Percentiles rank a stretch among this genome's conserved stretches.
phyloP scores from a whole-genome alignment of 1,140 invertebrate species.

The Pseudobourletiella spinata region DNA sequence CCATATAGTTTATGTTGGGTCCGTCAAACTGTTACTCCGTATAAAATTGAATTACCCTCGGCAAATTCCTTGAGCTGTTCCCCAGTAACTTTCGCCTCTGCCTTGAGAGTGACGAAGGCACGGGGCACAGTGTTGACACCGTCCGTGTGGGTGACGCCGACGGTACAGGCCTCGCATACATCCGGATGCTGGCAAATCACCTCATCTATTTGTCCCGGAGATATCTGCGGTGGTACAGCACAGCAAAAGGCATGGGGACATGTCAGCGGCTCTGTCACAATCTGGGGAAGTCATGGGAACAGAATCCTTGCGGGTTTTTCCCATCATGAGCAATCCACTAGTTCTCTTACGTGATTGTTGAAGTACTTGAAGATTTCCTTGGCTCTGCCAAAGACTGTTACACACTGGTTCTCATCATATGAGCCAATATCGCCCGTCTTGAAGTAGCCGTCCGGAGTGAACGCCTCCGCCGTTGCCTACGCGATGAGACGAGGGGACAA shows the following conservation, averaged over 20 bases:
- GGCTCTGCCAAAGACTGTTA: slow-evolving; percentile 38
- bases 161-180: slow-evolving; percentile 43
- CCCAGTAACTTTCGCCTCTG: slow-evolving; percentile 29
- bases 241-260: background rate
- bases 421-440: slow-evolving; percentile 39
- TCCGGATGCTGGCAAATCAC: slow-evolving; percentile 40
- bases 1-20: background rate
- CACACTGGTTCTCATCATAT: slow-evolving; percentile 37
- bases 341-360: slow-evolving; percentile 30
- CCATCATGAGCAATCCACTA: background rate
- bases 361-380: slow-evolving; percentile 40
- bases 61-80: slow-evolving; percentile 16
- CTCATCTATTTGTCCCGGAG: slow-evolving; percentile 35
- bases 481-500: background rate
- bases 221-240: slow-evolving; percentile 19
- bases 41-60: slow-evolving; percentile 7
- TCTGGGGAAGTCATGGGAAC: background rate
- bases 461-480: slow-evolving; percentile 22
- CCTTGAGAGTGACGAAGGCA: slow-evolving; percentile 29
- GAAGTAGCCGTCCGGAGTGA: slow-evolving; percentile 36
- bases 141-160: slow-evolving; percentile 43
- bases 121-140: slow-evolving; percentile 17
- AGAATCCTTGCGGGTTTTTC: slow-evolving; percentile 28
- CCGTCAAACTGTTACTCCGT: background rate
- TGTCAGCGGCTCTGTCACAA: background rate